These are phyloP conservation scores for Liodrosophila aerea DNA, from an alignment of 2,888 invertebrate genomes.

Conservation along the genomic window DNA sequence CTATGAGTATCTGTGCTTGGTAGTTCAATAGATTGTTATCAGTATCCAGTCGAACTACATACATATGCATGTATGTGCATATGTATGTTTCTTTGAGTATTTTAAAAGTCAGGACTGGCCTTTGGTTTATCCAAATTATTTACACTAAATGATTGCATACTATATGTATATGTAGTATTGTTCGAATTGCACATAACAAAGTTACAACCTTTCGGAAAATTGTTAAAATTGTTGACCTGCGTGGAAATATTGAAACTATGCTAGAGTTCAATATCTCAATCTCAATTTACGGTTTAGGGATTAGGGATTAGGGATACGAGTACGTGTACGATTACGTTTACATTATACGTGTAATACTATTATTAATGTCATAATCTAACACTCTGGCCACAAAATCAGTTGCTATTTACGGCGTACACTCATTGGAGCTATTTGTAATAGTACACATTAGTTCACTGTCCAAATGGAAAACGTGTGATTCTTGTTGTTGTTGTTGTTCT, in stretches of 20 bases:
- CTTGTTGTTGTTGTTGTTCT: conserved; percentile 65
- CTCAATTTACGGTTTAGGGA: conserved; percentile 22
- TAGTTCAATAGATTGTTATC: background rate
- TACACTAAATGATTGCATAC: conserved; percentile 28
- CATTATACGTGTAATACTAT: conserved; percentile 38
- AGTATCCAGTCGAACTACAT: no score
- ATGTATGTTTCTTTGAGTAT: conserved; percentile 16
- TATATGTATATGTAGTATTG: no score
- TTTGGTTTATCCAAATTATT: conserved; percentile 21
- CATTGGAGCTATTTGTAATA: conserved; percentile 71
- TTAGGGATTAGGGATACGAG: conserved; percentile 40
- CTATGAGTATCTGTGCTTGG: conserved; percentile 17
- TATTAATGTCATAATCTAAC: conserved; percentile 55
- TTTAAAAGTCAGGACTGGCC: conserved; percentile 32
- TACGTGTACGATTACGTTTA: conserved; percentile 37
- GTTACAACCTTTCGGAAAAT: conserved; percentile 79
- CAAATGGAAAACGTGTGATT: conserved; percentile 75
- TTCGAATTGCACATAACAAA: no score
- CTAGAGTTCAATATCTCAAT: conserved; percentile 36
- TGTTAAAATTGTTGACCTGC: conserved; percentile 66
- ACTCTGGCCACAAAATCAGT: conserved; percentile 43
- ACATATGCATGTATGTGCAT: no score
- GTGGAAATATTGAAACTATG: conserved; percentile 22
- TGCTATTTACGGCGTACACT: conserved; percentile 44
- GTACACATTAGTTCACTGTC: conserved; percentile 76